These are phyloP conservation scores for Mus spretus DNA, from an alignment of 2,797 vertebrate genomes.

Conservation along the genomic window DNA sequence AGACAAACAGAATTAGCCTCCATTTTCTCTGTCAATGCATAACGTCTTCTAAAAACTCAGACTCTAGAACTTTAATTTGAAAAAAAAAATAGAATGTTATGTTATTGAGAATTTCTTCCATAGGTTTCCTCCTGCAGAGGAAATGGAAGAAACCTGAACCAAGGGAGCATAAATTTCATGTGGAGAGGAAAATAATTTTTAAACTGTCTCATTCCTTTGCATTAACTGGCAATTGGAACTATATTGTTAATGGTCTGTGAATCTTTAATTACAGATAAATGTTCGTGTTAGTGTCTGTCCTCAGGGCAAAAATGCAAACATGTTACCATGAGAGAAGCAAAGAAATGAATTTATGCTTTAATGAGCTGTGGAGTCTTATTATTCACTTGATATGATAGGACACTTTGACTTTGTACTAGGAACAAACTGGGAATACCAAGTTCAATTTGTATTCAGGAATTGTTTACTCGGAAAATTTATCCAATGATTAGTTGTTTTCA, in stretches of 20 bases:
- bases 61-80: neutral
- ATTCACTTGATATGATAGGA: conserved; percentile 77
- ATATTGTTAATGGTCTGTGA: conserved; percentile 77
- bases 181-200: conserved; percentile 49
- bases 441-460: conserved; percentile 66
- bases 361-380: conserved; percentile 78
- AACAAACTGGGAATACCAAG: conserved; percentile 73
- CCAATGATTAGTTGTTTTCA: conserved; percentile 57
- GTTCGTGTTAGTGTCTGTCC: conserved; percentile 75
- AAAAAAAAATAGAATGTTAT: neutral
- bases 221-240: conserved; percentile 71
- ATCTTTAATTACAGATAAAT: conserved; percentile 82
- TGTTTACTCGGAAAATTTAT: conserved; percentile 77
- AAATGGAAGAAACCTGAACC: neutral
- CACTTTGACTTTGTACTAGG: conserved; percentile 80
- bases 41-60: neutral
- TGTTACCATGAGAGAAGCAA: conserved; percentile 72
- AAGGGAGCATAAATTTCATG: conserved; percentile 16
- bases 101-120: neutral
- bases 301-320: conserved; percentile 77
- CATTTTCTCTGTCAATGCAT: neutral
- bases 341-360: conserved; percentile 79
- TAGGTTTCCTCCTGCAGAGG: neutral
- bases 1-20: neutral
- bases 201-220: conserved; percentile 55